Evolutionary conservation across 2,888 invertebrate species (phyloP).

Genomic region (Acanthacorydalis orientalis): DNA sequence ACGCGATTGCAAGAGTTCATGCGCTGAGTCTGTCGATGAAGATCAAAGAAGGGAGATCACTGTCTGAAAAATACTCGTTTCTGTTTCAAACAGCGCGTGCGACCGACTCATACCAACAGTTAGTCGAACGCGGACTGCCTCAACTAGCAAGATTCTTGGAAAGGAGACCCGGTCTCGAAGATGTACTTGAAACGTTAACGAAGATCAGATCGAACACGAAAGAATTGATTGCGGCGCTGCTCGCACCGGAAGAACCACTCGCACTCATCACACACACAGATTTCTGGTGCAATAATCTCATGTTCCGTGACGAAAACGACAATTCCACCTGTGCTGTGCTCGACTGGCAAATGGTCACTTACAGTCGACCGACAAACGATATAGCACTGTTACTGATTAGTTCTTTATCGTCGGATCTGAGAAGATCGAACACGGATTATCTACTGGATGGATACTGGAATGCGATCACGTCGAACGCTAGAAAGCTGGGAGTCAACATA

Average conservation of each 20-base stretch:
- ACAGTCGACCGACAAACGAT: constrained; percentile 62
- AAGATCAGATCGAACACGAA: constrained; percentile 47
- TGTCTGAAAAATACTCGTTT: constrained; percentile 43
- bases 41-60: constrained; percentile 27
- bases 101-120: constrained; percentile 62
- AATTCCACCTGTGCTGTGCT: constrained; percentile 45
- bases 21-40: constrained; percentile 51
- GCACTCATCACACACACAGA: constrained; percentile 67
- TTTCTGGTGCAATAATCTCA: constrained; percentile 68
- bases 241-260: constrained; percentile 54
- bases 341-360: constrained; percentile 76
- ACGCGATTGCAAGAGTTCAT: constrained; percentile 55
- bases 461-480: constrained; percentile 40
- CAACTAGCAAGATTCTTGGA: constrained; percentile 57
- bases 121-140: constrained; percentile 60
- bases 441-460: constrained; percentile 56
- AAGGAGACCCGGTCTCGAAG: constrained; percentile 42
- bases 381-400: constrained; percentile 55
- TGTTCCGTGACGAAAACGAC: constrained; percentile 34
- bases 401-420: constrained; percentile 52
- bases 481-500: constrained; percentile 43
- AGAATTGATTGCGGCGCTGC: constrained; percentile 46
- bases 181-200: constrained; percentile 40
- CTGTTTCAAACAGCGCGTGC: constrained; percentile 63
- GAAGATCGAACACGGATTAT: constrained; percentile 41